Evolutionary conservation across 2,888 invertebrate species (phyloP).

Genomic region (Drosophila barbarae): DNA sequence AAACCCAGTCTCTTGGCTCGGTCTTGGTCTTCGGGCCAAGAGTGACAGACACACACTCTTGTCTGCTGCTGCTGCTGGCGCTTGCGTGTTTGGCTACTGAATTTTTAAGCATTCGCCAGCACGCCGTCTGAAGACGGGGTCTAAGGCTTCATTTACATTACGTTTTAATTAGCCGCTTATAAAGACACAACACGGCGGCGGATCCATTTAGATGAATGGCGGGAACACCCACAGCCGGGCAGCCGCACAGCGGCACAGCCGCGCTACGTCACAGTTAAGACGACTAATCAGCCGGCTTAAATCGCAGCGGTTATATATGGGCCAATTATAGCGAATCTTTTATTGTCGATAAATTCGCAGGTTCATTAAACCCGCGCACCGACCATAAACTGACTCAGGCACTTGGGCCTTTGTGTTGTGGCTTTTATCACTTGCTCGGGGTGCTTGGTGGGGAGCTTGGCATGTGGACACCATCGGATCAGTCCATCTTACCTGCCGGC

Average conservation of each 20-base stretch:
- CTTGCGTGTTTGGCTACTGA: constrained; percentile 58
- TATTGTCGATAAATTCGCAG: constrained; percentile 65
- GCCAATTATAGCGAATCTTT: constrained; percentile 61
- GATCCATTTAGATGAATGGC: constrained; percentile 45
- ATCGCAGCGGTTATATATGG: constrained; percentile 39
- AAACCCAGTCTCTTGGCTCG: constrained; percentile 10
- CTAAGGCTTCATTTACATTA: constrained; percentile 54
- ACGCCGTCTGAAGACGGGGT: constrained; percentile 37
- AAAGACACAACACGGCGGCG: constrained; percentile 23
- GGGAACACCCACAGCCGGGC: constrained; percentile 60
- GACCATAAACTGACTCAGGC: constrained; percentile 42
- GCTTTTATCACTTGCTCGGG: constrained; percentile 18
- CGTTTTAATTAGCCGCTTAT: constrained; percentile 65
- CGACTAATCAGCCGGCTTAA: constrained; percentile 32
- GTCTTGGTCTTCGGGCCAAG: constrained; percentile 5
- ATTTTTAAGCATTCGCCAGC: constrained; percentile 45
- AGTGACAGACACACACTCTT: constrained; percentile 12
- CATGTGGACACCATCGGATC: constrained; percentile 49
- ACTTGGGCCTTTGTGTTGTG: constrained; percentile 25
- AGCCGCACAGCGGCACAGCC: not conserved
- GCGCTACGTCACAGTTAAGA: constrained; percentile 48
- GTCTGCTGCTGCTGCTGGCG: constrained; percentile 31
- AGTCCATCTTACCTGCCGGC: constrained; percentile 13
- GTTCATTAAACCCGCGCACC: constrained; percentile 63
- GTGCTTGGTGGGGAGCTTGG: constrained; percentile 39